Evolutionary conservation across 2,888 invertebrate genomes (phyloP).

Genomic region (Mythimna lalbum): DNA sequence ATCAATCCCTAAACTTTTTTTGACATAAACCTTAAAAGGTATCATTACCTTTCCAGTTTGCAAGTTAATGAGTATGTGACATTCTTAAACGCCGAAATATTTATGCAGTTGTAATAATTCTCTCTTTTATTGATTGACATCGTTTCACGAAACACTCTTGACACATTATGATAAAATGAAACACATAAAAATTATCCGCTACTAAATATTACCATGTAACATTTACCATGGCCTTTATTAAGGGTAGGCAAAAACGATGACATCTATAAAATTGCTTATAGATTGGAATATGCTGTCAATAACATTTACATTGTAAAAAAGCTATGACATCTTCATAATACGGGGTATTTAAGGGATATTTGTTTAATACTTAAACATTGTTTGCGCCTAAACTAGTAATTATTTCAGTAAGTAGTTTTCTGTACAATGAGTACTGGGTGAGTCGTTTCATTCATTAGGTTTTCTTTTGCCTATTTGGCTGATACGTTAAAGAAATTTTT

Average conservation of each 20-base stretch:
- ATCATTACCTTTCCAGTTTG: no score
- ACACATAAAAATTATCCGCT: conserved; percentile 44
- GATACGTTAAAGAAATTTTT: not conserved
- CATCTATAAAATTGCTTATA: conserved; percentile 28
- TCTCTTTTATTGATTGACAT: not conserved
- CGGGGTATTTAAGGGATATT: not conserved
- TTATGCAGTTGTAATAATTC: not conserved
- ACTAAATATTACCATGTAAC: conserved; percentile 28
- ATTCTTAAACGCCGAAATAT: no score
- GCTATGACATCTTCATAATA: conserved; percentile 50
- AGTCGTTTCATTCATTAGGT: not conserved
- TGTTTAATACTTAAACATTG: conserved; percentile 12
- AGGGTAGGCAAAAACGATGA: conserved; percentile 26
- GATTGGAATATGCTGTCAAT: conserved; percentile 20
- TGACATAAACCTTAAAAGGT: no score
- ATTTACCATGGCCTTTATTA: conserved; percentile 24
- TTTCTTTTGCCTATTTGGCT: not conserved
- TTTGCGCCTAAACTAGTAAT: conserved; percentile 14
- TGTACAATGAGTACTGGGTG: not conserved
- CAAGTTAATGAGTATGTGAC: no score
- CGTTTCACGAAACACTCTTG: conserved; percentile 1
- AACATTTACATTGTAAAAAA: conserved; percentile 35
- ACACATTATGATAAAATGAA: conserved; percentile 18
- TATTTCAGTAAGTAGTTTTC: not conserved
- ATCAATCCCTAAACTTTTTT: no score